Evolutionary conservation across 2,888 invertebrate species (phyloP), one percentile per base, ranked within the genome.

Genomic region (Stenodera caucasica): DNA sequence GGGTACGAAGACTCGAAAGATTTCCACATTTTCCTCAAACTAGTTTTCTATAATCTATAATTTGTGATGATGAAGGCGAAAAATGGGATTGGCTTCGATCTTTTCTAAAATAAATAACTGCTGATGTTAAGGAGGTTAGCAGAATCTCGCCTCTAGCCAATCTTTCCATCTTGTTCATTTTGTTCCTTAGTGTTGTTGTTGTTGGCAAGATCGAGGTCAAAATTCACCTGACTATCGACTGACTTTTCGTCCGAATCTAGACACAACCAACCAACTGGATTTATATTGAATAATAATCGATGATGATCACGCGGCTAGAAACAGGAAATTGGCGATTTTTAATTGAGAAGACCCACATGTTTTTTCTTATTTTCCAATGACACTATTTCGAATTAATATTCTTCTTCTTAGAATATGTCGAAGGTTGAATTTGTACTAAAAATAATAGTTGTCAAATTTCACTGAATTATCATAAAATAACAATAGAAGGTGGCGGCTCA

Each of bases 171-270:
- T 50, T 30, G 30, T 40, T 15, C 18, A 4, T 8, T 40, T 2
- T 18, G 4, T 2, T 6, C 6, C 18, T n/a, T n/a, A n/a, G 1
- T 45, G 45, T 45, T 40, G 40, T 11, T 23, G 45, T 45, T 23
- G 45, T 15, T 12, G 18, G 18, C 33, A 33, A 33, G 55, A 58
- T 58, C 64, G 61, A 64, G 64, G 64, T 58, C 61, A 55, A 59
- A 59, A 59, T 62, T 64, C 60, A 60, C 57, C 55, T 64, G 61
- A 61, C 51, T 57, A 53, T 58, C 53, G 15, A 53, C 35, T 35
- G 12, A 14, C 15, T 9, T 6, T 35, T 57, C 12, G 7, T 7
- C 11, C 12, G 11, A 50, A 50, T 12, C 33, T 53, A 18, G n/a
- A 5, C 18, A 33, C 15, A 32, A 23, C 8, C 2, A 30, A 30